These are phyloP conservation scores for Lepus townsendii DNA, from an alignment of 2,797 vertebrate genomes.

Conservation along the genomic window DNA sequence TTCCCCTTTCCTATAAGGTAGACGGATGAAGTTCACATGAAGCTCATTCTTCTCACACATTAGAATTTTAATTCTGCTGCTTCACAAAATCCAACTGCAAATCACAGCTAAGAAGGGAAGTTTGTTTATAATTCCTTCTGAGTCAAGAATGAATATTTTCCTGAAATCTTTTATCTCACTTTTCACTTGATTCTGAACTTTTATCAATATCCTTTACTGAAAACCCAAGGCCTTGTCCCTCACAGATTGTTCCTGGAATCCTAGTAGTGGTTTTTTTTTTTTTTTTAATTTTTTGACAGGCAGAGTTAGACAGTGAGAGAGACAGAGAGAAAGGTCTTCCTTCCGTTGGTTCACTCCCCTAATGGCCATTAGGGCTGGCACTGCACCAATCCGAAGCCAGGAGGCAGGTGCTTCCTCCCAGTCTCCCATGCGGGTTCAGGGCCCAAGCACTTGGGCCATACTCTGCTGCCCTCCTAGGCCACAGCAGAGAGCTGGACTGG, in stretches of 20 bases:
- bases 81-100: conserved; percentile 39
- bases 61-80: neutral
- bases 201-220: neutral
- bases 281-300: too few relatives aligned
- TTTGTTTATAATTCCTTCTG: conserved; percentile 60
- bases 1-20: neutral
- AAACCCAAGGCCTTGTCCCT: neutral
- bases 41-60: neutral
- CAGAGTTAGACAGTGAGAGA: too few relatives aligned
- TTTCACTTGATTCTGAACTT: conserved; percentile 22
- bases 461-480: too few relatives aligned
- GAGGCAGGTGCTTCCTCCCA: too few relatives aligned
- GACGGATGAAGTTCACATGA: conserved; percentile 9
- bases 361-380: too few relatives aligned
- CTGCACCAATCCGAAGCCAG: too few relatives aligned
- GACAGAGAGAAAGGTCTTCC: too few relatives aligned
- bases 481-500: too few relatives aligned
- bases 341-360: too few relatives aligned
- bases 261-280: neutral
- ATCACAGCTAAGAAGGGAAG: neutral
- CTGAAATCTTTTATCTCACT: neutral
- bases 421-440: too few relatives aligned
- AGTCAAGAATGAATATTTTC: conserved; percentile 31
- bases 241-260: neutral
- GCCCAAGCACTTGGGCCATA: too few relatives aligned